A percentile compares a stretch with the other conserved stretches of the same genome.
These are phyloP conservation scores for Thelaira solivaga DNA, from an alignment of 2,888 invertebrate species.

Conservation along the genomic window DNA sequence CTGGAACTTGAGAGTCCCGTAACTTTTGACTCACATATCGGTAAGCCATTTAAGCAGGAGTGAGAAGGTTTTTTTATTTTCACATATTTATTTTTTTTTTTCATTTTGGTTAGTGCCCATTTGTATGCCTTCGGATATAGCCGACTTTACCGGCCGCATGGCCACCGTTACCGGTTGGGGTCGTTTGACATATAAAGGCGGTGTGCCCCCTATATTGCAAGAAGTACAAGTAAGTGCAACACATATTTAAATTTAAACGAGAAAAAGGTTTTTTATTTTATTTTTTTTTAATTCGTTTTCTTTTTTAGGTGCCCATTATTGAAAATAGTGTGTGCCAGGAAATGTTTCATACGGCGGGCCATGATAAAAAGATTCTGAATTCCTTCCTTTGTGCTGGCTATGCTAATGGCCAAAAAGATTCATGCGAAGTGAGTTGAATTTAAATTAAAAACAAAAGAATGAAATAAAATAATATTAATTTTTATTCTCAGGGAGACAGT, in stretches of 20 bases:
- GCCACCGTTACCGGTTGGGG: slow-evolving; percentile 97
- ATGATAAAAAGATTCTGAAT: slow-evolving; percentile 89
- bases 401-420: slow-evolving; percentile 93
- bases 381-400: slow-evolving; percentile 96
- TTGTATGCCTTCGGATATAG: slow-evolving; percentile 88
- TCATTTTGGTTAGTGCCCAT: slow-evolving; percentile 85
- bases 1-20: slow-evolving; percentile 90
- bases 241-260: not conserved
- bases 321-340: slow-evolving; percentile 94
- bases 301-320: slow-evolving; percentile 87
- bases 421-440: slow-evolving; percentile 87
- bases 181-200: slow-evolving; percentile 91
- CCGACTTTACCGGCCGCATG: slow-evolving; percentile 90
- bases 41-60: slow-evolving; percentile 78
- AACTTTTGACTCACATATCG: slow-evolving; percentile 89
- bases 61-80: not conserved
- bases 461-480: not conserved
- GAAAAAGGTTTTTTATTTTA: not conserved
- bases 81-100: not conserved
- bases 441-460: not conserved
- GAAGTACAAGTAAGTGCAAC: slow-evolving; percentile 84
- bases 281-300: not conserved
- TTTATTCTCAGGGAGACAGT: slow-evolving; percentile 86
- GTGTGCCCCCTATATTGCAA: slow-evolving; percentile 91
- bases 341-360: slow-evolving; percentile 94